phyloP scores from a whole-genome alignment of 1,140 invertebrate species.

The Pantala flavescens region DNA sequence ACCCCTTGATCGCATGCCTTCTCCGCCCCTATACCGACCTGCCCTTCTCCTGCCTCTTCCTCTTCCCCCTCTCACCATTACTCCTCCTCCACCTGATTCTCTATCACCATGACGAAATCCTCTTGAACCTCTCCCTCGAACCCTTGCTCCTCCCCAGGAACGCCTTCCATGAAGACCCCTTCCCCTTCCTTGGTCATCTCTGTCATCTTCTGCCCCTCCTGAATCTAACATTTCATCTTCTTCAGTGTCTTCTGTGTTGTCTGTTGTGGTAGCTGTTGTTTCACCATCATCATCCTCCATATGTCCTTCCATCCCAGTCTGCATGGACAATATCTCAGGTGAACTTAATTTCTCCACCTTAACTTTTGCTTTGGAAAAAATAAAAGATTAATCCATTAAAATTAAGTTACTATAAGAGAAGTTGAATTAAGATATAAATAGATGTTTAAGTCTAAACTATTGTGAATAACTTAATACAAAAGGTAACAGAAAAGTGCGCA shows the following conservation, averaged over 20 bases:
- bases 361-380: neutral
- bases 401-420: too few relatives aligned
- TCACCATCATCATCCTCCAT: neutral
- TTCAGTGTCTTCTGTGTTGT: neutral
- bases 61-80: constrained; percentile 3
- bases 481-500: too few relatives aligned
- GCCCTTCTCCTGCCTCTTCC: constrained; percentile 22
- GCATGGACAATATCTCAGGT: neutral
- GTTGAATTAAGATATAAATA: too few relatives aligned
- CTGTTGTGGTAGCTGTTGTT: neutral
- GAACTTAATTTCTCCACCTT: neutral
- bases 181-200: neutral
- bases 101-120: neutral
- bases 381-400: too few relatives aligned
- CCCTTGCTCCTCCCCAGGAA: neutral
- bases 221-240: neutral
- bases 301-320: neutral
- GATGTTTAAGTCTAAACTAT: too few relatives aligned
- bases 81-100: neutral
- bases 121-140: neutral
- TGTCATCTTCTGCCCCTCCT: neutral
- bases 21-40: constrained; percentile 34
- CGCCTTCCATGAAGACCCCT: neutral
- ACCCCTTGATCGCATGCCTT: constrained; percentile 35
- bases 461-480: too few relatives aligned